Evolutionary conservation across 2,888 invertebrate genomes (phyloP), one percentile per base, ranked within the genome.

Genomic region (Hydrotaea diabolus): DNA sequence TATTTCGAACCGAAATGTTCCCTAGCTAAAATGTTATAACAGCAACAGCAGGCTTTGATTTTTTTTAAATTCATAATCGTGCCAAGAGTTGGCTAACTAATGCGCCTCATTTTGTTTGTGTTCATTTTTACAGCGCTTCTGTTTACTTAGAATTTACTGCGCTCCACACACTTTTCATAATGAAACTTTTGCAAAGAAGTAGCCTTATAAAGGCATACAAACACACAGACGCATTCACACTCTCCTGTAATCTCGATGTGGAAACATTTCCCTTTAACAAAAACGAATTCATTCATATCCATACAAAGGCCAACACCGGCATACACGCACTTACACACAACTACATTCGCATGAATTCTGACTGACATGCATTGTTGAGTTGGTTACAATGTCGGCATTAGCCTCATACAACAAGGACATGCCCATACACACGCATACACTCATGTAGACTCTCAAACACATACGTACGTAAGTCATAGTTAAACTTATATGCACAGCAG

Each of bases 331-430:
- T n/a, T 13, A n/a, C 55, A 69, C 23, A 0, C 55, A 73, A 36
- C 9, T 19, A n/a, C 13, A 39, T 2, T 36, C 66, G 21, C 69
- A 73, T 64, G 36, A 64, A 53, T 49, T 53, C 62, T 73, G 77
- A 39, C 62, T 73, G 77, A 39, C 73, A 73, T 73, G 53, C 77
- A 77, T 77, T 79, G 73, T 73, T 79, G 39, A 64, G 73, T 64
- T 78, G 72, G 78, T 64, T 73, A 71, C 77, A 71, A 57, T 77
- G 71, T 77, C 17, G 62, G 36, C 62, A 73, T 78, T 73, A 73
- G 72, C 73, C 53, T 78, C 62, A 23, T n/a, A n/a, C 69, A 78
- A 64, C 21, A 78, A 73, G 78, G 59, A 76, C 26, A 43, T 64
- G 17, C 66, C 2, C 17, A 46, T 3, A 74, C 59, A 74, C 23